Percentiles rank a stretch among this genome's conserved stretches.
Evolutionary conservation across 2,888 invertebrate genomes (phyloP).

Genomic region (Petrolisthes cinctipes): DNA sequence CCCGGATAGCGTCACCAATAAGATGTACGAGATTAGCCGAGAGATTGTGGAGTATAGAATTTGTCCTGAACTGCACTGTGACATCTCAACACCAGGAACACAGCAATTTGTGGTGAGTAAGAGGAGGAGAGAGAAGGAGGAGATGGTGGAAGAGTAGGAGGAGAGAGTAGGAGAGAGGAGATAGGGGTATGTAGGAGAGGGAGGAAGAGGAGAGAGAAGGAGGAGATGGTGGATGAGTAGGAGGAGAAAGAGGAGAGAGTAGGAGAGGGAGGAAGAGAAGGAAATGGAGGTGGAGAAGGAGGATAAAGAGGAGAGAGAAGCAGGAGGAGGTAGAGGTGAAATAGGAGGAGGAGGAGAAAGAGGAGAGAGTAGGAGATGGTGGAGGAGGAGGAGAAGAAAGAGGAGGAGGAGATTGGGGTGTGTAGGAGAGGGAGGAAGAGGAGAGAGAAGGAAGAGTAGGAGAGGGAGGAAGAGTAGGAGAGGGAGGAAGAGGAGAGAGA

Average conservation of each 20-base stretch:
- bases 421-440: too few relatives aligned
- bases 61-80: conserved; percentile 82
- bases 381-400: too few relatives aligned
- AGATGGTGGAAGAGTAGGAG: neutral
- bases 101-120: conserved; percentile 76
- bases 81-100: conserved; percentile 81
- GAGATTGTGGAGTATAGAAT: conserved; percentile 84
- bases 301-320: too few relatives aligned
- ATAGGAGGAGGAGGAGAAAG: neutral
- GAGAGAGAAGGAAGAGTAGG: neutral
- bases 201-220: neutral
- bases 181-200: neutral
- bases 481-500: too few relatives aligned
- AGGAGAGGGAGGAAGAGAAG: too few relatives aligned
- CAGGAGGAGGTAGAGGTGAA: too few relatives aligned
- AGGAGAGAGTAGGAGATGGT: neutral
- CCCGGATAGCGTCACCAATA: conserved; percentile 88
- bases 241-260: too few relatives aligned
- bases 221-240: too few relatives aligned
- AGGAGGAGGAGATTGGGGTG: too few relatives aligned
- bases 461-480: neutral
- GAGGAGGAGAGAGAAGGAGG: neutral
- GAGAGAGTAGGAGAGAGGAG: neutral
- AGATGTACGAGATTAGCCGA: conserved; percentile 85
- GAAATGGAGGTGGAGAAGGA: too few relatives aligned